phyloP scores from a whole-genome alignment of 2,797 vertebrate genomes.

The Steatocranus sp. region DNA sequence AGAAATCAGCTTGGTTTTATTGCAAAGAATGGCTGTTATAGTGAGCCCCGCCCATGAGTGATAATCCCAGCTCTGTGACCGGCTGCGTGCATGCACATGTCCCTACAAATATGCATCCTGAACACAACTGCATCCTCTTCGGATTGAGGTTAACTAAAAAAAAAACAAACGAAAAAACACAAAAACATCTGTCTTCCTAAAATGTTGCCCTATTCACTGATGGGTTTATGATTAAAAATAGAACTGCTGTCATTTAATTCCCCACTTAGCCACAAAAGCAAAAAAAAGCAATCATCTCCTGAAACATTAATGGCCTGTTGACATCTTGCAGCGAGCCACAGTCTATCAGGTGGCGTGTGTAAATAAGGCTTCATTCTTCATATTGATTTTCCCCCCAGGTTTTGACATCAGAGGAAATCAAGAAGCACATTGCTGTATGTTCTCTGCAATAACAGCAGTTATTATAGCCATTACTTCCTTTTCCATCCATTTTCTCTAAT shows the following conservation, averaged over 20 bases:
- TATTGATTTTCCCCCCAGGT: slow-evolving; percentile 62
- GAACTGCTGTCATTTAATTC: slow-evolving; percentile 41
- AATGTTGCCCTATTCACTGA: not conserved
- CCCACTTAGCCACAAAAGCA: slow-evolving; percentile 30
- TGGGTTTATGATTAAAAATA: slow-evolving; percentile 30
- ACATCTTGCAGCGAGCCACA: slow-evolving; percentile 49
- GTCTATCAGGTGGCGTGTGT: slow-evolving; percentile 56
- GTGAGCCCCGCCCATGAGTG: not conserved
- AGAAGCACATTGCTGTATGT: slow-evolving; percentile 33
- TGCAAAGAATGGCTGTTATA: not conserved
- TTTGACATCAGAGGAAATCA: slow-evolving; percentile 64
- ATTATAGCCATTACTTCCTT: slow-evolving; percentile 20
- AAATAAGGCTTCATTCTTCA: slow-evolving; percentile 59
- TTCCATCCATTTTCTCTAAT: slow-evolving; percentile 5
- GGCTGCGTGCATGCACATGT: not conserved
- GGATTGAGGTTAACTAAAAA: slow-evolving; percentile 24
- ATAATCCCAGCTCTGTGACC: not conserved
- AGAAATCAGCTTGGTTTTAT: not conserved
- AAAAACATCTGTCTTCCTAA: slow-evolving; percentile 36
- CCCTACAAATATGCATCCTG: not conserved
- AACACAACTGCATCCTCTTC: not conserved
- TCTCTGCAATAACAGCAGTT: slow-evolving; percentile 15
- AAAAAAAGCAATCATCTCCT: slow-evolving; percentile 42
- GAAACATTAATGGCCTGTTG: slow-evolving; percentile 55
- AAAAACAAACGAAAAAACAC: not conserved